phyloP scores from a whole-genome alignment of 1,140 invertebrate genomes.

The Elymnias hypermnestra region DNA sequence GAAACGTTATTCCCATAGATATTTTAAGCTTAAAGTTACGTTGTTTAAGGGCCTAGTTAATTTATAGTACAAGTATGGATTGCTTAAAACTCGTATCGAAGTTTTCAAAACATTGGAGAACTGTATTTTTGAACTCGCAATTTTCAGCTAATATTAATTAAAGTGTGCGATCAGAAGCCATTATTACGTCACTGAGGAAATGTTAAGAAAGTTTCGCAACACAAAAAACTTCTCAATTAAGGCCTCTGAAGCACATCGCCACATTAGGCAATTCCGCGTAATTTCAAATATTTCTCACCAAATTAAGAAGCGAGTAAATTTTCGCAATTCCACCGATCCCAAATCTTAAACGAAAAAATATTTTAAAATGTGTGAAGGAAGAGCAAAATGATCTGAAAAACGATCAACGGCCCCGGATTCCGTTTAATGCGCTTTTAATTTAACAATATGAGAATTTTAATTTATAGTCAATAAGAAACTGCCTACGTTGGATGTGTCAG shows the following conservation, averaged over 20 bases:
- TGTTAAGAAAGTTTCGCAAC: constrained; percentile 6
- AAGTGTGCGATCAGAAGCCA: constrained; percentile 8
- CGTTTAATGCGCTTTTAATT: constrained; percentile 9
- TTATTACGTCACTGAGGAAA: constrained; percentile 10
- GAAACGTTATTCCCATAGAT: too few species aligned
- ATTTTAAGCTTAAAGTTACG: too few species aligned
- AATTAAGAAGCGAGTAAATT: constrained; percentile 9
- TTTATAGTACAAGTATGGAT: too few species aligned
- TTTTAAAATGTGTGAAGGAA: constrained; percentile 19
- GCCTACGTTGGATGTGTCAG: not conserved
- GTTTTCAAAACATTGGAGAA: not conserved
- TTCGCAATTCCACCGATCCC: constrained; percentile 9
- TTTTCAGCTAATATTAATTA: not conserved
- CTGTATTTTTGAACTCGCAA: too few species aligned
- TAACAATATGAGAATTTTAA: constrained; percentile 12
- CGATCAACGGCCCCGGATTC: constrained; percentile 2
- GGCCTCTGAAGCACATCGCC: constrained; percentile 9
- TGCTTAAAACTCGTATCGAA: not conserved
- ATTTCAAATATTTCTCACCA: constrained; percentile 22
- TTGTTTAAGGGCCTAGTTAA: too few species aligned
- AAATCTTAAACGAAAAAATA: constrained; percentile 9
- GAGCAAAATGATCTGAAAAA: constrained; percentile 9
- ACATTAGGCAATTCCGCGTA: constrained; percentile 20
- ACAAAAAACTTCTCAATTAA: constrained; percentile 18
- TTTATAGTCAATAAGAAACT: not conserved